Conservation (phyloP, 53 echinoderm and acorn worm genomes). For the Glandiceps talaboti region DNA sequence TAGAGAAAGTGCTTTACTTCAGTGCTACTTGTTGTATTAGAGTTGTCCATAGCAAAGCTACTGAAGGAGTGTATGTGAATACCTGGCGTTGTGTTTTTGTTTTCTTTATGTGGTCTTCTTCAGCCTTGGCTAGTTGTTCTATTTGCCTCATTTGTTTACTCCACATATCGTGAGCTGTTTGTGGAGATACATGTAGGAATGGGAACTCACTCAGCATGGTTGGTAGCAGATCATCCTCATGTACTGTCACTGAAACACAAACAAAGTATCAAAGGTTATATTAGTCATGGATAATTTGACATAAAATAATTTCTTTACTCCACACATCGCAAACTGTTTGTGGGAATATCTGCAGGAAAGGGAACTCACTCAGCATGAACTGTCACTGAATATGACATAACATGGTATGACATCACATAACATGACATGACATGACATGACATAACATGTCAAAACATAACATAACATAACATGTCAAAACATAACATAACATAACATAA, state of each 20-base stretch:
- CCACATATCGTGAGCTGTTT: conserved; percentile 90
- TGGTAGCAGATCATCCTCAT: conserved; percentile 80
- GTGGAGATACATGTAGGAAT: conserved; percentile 84
- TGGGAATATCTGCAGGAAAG: conserved; percentile 85
- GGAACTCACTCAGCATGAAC: conserved; percentile 89
- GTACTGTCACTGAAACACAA: conserved; percentile 67
- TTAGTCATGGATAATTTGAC: too few species aligned
- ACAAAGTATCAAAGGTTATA: too few species aligned
- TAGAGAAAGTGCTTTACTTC: too few species aligned
- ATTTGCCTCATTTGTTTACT: conserved; percentile 78
- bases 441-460: too few species aligned
- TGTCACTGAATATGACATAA: too few species aligned
- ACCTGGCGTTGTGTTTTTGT: conserved; percentile 80
- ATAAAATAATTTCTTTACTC: conserved; percentile 89
- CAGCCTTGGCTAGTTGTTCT: conserved; percentile 78
- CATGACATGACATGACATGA: too few species aligned
- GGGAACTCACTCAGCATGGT: conserved; percentile 90
- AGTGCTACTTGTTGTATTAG: too few species aligned
- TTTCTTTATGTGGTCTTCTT: conserved; percentile 42
- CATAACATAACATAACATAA: too few species aligned
- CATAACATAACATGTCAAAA: too few species aligned
- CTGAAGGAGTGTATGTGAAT: too few species aligned
- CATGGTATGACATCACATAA: too few species aligned
- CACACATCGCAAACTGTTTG: conserved; percentile 84
- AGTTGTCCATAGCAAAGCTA: too few species aligned